phyloP scores from a whole-genome alignment of 2,113 vertebrate genomes.

The Crotalus helleri region DNA sequence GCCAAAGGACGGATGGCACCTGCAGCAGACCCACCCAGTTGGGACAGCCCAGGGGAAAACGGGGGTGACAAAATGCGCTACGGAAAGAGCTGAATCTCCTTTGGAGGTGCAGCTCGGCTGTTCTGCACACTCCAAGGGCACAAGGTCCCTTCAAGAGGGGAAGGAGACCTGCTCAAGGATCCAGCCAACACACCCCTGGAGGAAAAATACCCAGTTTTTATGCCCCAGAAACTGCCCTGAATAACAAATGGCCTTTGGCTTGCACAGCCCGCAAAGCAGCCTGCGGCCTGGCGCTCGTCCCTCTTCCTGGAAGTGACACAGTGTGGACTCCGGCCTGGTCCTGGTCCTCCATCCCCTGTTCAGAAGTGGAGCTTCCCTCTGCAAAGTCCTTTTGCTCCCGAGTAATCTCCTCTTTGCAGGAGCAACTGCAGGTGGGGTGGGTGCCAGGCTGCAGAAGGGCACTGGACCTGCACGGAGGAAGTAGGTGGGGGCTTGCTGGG shows the following conservation, averaged over 20 bases:
- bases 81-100: not conserved
- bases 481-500: not conserved
- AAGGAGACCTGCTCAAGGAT: not conserved
- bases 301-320: not conserved
- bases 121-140: not conserved
- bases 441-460: not conserved
- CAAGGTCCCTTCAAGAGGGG: not conserved
- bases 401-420: not conserved
- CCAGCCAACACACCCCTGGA: not conserved
- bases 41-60: not conserved
- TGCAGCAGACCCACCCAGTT: too few species aligned
- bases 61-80: not conserved
- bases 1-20: not conserved
- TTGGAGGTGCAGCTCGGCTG: not conserved
- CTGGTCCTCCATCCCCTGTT: not conserved
- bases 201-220: not conserved
- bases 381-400: not conserved
- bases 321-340: not conserved
- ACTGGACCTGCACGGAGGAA: not conserved
- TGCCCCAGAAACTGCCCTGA: not conserved
- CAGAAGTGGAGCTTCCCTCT: not conserved
- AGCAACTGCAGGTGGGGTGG: not conserved
- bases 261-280: not conserved
- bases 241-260: not conserved
- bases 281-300: not conserved